Percentiles rank a stretch among this genome's conserved stretches.
phyloP scores from a whole-genome alignment of 2,888 invertebrate genomes.

The Dicyrtomina minuta region DNA sequence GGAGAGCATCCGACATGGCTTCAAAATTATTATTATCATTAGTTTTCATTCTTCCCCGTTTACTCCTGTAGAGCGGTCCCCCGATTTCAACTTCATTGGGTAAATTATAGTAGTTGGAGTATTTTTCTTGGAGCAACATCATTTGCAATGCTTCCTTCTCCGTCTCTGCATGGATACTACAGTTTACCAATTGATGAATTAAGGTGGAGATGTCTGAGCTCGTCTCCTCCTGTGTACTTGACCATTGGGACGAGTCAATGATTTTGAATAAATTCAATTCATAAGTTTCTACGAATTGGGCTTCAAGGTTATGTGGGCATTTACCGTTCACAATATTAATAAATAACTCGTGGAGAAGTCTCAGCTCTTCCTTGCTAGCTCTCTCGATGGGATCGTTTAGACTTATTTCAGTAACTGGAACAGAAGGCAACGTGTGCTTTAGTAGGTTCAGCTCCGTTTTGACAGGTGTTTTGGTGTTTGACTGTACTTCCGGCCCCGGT shows the following conservation, averaged over 20 bases:
- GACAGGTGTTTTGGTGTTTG: neutral
- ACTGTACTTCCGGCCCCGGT: neutral
- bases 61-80: neutral
- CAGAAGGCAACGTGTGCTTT: neutral
- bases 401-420: no score
- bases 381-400: neutral
- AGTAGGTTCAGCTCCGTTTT: neutral
- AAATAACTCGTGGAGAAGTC: conserved; percentile 4
- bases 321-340: conserved; percentile 14
- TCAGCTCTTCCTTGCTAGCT: conserved; percentile 7
- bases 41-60: neutral
- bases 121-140: neutral
- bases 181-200: conserved; percentile 14
- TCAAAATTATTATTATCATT: neutral
- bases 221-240: neutral
- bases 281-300: neutral
- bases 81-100: conserved; percentile 10
- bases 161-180: conserved; percentile 4
- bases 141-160: neutral
- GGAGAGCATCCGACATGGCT: neutral
- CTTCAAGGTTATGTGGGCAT: neutral
- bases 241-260: neutral
- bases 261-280: conserved; percentile 7
- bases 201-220: neutral
- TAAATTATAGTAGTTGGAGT: neutral